Base-by-base conservation (phyloP, 92 coral and sea anemone species). In the Epizoanthus stellaris region DNA sequence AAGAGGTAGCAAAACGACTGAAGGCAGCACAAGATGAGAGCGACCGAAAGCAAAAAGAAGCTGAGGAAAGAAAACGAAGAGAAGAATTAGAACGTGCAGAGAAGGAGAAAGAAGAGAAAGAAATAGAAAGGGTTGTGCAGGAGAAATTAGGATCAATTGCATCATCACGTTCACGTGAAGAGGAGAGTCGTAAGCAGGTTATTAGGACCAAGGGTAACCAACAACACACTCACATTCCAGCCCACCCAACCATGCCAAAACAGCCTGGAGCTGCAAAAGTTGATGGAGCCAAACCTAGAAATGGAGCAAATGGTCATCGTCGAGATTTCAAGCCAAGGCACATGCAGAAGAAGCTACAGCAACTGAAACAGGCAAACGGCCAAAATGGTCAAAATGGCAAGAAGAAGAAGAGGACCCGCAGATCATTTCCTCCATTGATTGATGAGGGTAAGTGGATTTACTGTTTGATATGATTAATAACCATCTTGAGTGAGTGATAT, bases 1-100 rank as follows among this genome's bases (percentile, higher is more conserved):
- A 79, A 34, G 83, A 70, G 15, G 83, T 79, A 70, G 72, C 83
- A 79, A 64, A 8, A 23, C 59, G 83, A 63, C 83, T 79, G 4
- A 79, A 79, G 30, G 64, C 83, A 63, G 61, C 61, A 12, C 71
- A 79, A 23, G 83, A 79, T 8, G 70, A 79, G 65, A n/a, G 65
- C 7, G 58, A 42, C 42, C 71, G 56, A 79, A 63, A 63, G 10
- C 73, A 79, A 49, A 79, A 63, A 17, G 83, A 79, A 45, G 59
- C 30, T 10, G 83, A 63, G 8, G 83, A 79, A 42, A 30, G 53
- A 20, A 79, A 23, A 63, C 64, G 83, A 75, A 75, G 8, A 45
- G 80, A 75, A 75, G 47, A 23, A 2, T 13, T 56, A 9, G 61
- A 56, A 61, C 64, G 34, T 12, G 67, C 14, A 19, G 82, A 61